phyloP scores from a whole-genome alignment of 2,113 vertebrate species.

The Rissa tridactyla region DNA sequence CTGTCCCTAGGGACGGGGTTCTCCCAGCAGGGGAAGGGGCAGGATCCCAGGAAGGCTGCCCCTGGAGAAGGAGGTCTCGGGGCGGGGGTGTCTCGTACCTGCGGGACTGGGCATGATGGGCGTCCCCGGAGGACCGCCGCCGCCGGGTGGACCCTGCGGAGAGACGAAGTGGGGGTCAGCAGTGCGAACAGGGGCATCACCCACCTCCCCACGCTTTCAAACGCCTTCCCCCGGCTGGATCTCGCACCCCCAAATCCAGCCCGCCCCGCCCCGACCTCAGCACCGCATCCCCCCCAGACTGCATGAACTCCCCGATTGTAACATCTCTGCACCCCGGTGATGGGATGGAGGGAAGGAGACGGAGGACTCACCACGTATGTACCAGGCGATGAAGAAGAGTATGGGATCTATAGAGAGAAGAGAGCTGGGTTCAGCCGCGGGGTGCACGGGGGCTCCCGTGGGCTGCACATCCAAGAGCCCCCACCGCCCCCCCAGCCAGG shows the following conservation, averaged over 20 bases:
- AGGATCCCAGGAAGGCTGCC: neutral
- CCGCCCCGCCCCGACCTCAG: neutral
- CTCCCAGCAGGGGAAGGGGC: neutral
- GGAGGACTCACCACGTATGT: slow-evolving; percentile 92
- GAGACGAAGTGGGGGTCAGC: neutral
- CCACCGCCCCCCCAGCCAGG: rapidly evolving
- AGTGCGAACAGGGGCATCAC: rapidly evolving
- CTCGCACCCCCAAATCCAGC: neutral
- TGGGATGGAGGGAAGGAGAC: neutral
- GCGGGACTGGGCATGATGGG: slow-evolving; percentile 99
- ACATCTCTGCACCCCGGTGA: rapidly evolving
- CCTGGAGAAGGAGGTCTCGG: neutral
- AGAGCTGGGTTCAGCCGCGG: neutral
- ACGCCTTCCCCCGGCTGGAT: neutral
- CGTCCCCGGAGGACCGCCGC: slow-evolving; percentile 95
- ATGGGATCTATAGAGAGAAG: slow-evolving; percentile 87
- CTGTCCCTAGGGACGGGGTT: neutral
- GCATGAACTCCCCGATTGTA: rapidly evolving
- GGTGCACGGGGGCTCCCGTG: rapidly evolving
- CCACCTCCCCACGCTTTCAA: rapidly evolving
- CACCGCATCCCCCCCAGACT: rapidly evolving
- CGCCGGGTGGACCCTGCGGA: slow-evolving; percentile 90
- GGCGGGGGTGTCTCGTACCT: slow-evolving; percentile 70
- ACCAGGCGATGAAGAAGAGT: slow-evolving; percentile 96
- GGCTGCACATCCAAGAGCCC: neutral